Evolutionary conservation across 2,797 vertebrate species (phyloP), one percentile per base, ranked within the genome.

Genomic region (Micrastur ruficollis): DNA sequence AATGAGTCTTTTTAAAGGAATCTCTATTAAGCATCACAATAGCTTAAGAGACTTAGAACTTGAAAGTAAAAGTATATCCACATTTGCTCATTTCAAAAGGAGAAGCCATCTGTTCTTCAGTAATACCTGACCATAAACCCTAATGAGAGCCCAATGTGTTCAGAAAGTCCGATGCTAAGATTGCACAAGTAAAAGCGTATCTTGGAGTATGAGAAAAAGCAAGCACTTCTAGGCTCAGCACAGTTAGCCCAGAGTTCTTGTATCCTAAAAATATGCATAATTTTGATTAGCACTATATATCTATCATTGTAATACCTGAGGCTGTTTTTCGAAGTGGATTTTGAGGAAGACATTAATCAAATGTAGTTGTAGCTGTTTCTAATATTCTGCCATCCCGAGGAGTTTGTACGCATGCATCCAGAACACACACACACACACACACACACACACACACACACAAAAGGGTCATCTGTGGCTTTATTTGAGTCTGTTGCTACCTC

Each of bases 261-360:
- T 25, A 81, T 62, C 67, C 65, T 83, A 86, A 91, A 95, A 93
- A 85, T 53, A 89, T 20, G 36, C 61, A 55, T 68, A 7, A 21
- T 76, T 89, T 90, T 88, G 65, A 95, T 93, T 90, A 96, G 68
- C 68, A 29, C 22, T 70, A 65, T 11, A 2, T 58, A 73, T 65
- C 56, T 65, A 44, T 76, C 70, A 75, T 91, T 83, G 81, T 53
- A 83, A 88, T 81, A 93, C 75, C 89, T 23, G 53, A 72, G 89
- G 81, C 65, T 88, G 55, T 21, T 83, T 79, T 87, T 63, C 74
- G 31, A 82, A 90, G 71, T 31, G 46, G 59, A 85, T 92, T 96
- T 84, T 86, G 53, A 92, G 58, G 88, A 86, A 68, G 68, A 81
- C 58, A 86, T 90, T 89, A 81, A 94, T 86, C 86, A 84, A 95